Conservation (phyloP, 2,888 invertebrate species). For the Podabrus alpinus region DNA sequence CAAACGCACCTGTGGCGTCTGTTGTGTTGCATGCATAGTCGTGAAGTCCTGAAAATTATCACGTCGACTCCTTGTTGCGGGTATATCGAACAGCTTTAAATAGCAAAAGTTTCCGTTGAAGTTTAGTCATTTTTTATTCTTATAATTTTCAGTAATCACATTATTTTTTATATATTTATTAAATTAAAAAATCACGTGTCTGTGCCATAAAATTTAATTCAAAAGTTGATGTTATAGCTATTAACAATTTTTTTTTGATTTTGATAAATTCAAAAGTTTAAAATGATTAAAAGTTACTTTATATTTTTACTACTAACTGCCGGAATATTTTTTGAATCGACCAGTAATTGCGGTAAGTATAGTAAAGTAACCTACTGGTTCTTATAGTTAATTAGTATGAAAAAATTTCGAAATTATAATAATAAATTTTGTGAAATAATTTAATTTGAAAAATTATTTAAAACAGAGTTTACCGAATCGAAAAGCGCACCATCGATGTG, state of each 20-base stretch:
- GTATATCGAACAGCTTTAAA: background rate
- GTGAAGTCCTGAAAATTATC: background rate
- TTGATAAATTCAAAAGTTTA: background rate
- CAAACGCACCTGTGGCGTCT: constrained; percentile 31
- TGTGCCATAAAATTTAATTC: background rate
- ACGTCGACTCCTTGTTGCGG: background rate
- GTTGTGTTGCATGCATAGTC: constrained; percentile 5
- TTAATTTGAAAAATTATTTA: background rate
- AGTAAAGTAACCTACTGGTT: background rate
- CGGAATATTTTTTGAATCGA: background rate
- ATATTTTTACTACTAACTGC: background rate
- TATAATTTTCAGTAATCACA: background rate
- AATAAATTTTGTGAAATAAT: background rate
- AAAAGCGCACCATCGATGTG: too few relatives aligned
- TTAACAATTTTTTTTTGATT: background rate
- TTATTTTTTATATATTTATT: background rate
- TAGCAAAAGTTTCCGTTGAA: background rate
- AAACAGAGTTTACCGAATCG: background rate
- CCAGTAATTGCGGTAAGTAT: background rate
- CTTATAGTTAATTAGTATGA: background rate
- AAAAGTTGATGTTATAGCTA: background rate
- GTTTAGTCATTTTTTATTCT: background rate
- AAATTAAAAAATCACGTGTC: background rate
- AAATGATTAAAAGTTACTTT: background rate
- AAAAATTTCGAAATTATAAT: too few relatives aligned